Evolutionary conservation across 2,888 invertebrate genomes (phyloP).

Genomic region (Campopleginae sp.): DNA sequence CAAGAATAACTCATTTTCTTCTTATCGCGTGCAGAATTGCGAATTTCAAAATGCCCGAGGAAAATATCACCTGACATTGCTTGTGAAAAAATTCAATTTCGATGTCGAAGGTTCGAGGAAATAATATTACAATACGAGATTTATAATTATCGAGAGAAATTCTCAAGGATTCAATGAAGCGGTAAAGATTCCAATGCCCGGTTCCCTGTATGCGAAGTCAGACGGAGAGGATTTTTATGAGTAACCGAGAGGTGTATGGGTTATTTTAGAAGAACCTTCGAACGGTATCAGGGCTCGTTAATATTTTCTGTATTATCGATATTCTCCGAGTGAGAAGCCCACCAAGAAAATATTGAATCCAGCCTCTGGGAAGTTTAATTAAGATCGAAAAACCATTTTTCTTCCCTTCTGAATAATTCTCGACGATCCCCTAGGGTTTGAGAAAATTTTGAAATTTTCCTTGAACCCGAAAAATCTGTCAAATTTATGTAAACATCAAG

Average conservation of each 20-base stretch:
- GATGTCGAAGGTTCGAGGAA: neutral
- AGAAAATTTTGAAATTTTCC: neutral
- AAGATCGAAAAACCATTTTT: neutral
- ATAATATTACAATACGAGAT: neutral
- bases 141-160: neutral
- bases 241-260: neutral
- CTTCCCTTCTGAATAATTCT: neutral
- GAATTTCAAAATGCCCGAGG: neutral
- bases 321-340: neutral
- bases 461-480: neutral
- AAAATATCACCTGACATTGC: neutral
- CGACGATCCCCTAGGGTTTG: neutral
- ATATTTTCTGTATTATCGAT: neutral
- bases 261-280: neutral
- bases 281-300: neutral
- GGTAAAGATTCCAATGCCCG: neutral
- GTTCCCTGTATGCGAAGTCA: neutral
- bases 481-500: no score
- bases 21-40: neutral
- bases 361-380: neutral
- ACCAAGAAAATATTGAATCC: neutral
- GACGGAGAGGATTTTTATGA: neutral
- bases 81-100: neutral
- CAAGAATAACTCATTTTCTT: neutral
- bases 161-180: neutral